Evolutionary conservation across 2,797 vertebrate genomes (phyloP), one percentile per base, ranked within the genome.

Genomic region (Eidolon dupreanum): DNA sequence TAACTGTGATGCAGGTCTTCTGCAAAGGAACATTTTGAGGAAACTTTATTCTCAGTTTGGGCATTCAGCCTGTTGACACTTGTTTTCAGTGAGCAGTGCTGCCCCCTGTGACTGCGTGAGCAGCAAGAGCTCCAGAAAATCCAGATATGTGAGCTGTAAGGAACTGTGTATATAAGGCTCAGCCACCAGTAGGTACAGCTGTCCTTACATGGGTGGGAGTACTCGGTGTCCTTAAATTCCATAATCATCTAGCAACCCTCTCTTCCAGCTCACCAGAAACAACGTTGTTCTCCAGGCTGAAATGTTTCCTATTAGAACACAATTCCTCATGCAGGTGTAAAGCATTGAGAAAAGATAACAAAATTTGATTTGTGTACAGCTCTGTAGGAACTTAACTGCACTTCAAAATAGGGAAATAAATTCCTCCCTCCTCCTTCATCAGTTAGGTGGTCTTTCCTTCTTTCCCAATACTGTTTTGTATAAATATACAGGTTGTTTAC

Each of bases 11-110:
- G 36, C 12, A 86, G 38, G 26, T 68, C 49, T 94, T 91, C 26
- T 81, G 13, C 31, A 95, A 57, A 86, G 75, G 46, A 75, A 57
- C 26, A 19, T 74, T 93, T 88, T 83, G 65, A 92, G 89, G 88
- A 89, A 84, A 70, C 20, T 71, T 75, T 79, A 17, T 31, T 59
- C 43, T 89, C 57, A 74, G 33, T 86, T 85, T 89, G 68, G n/a
- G 33, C 51, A 75, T 55, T 83, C 57, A 86, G 10, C 24, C 24
- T 71, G 24, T 55, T 68, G 66, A 68, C 13, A 2, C 26, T 43
- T 65, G 19, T 82, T 82, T 19, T 41, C 63, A 77, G 87, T 74
- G 83, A 93, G 20, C 61, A 91, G 15, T 33, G n/a, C 33, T 68
- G 38, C 31, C 31, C 33, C 49, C 6, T 10, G 8, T 26, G 38